Conservation (phyloP, 2,888 invertebrate species). For the Tipula lateralis region DNA sequence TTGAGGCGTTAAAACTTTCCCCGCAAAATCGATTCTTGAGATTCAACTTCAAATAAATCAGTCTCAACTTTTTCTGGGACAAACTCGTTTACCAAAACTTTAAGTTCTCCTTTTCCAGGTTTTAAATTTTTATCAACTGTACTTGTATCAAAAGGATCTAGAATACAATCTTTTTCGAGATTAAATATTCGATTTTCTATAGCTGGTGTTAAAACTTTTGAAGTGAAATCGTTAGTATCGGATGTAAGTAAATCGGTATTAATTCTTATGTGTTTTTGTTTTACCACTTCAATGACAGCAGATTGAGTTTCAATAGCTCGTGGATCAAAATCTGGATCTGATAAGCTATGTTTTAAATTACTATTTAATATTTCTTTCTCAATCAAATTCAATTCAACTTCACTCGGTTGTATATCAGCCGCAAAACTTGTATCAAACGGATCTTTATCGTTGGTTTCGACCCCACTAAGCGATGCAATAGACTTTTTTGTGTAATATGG, state of each 20-base stretch:
- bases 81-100: conserved; percentile 72
- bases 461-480: conserved; percentile 48
- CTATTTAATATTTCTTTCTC: conserved; percentile 64
- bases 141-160: conserved; percentile 81
- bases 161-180: conserved; percentile 40
- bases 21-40: conserved; percentile 52
- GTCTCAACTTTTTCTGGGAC: conserved; percentile 49
- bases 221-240: conserved; percentile 54
- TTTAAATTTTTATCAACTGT: conserved; percentile 63
- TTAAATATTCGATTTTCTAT: conserved; percentile 42
- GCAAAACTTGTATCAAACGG: conserved; percentile 88
- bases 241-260: conserved; percentile 47
- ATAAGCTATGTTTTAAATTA: conserved; percentile 55
- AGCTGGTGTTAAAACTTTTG: conserved; percentile 65
- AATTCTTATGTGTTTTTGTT: conserved; percentile 43
- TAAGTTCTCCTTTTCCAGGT: conserved; percentile 73
- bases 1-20: conserved; percentile 65
- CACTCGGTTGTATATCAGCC: conserved; percentile 66
- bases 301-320: conserved; percentile 43
- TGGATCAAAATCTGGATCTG: conserved; percentile 60
- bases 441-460: conserved; percentile 57
- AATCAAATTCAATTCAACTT: conserved; percentile 69
- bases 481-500: conserved; percentile 69
- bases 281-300: conserved; percentile 35
- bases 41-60: conserved; percentile 40